Base-by-base conservation (phyloP, 2,797 vertebrate species). In the Xiphophorus birchmanni region DNA sequence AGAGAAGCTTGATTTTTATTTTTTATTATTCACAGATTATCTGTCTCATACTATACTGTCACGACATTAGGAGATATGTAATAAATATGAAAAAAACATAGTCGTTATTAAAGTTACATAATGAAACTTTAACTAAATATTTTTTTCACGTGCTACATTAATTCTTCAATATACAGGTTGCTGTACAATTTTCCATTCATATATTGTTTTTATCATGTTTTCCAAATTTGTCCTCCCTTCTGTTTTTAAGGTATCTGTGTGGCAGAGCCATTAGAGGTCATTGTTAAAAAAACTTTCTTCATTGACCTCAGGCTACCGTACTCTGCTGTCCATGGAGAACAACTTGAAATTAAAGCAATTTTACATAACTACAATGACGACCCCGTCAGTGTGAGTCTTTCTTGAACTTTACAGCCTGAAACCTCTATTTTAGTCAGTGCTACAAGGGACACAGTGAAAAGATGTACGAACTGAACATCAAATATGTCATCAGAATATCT, bases 261-360 rank as follows among this genome's bases (percentile, higher is more conserved):
- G 77, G 93, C 96, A 0, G 87, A 96, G 26, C 95, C 97, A n/a
- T 96, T 96, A 0, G 97, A 98, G 78, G 93, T 99, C 52, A 91
- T 85, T 0, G 97, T 97, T 15, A 84, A 79, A 81, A 96, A 97
- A 73, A 83, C 95, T 0, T 98, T 99, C 94, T 99, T 98, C 88
- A 93, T 98, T 0, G 97, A 98, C 77, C 94, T 99, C 9, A 96
- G 91, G 73, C 83, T 98, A 44, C 97, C 97, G 2, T 98, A 97
- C 89, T 97, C 98, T 0, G 97, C 96, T 3, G 96, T 98, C 54
- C 95, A 94, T 45, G 97, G 97, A 0, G 97, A 98, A 83, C 97
- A 98, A 81, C 90, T 99, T 81, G 97, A 98, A 91, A 87, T 99
- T 75, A 96, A 96, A 0, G 97, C 96, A 0, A 63, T 99, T 74